Conservation (phyloP, 2,113 vertebrate genomes). For the Cryptotis parvus region DNA sequence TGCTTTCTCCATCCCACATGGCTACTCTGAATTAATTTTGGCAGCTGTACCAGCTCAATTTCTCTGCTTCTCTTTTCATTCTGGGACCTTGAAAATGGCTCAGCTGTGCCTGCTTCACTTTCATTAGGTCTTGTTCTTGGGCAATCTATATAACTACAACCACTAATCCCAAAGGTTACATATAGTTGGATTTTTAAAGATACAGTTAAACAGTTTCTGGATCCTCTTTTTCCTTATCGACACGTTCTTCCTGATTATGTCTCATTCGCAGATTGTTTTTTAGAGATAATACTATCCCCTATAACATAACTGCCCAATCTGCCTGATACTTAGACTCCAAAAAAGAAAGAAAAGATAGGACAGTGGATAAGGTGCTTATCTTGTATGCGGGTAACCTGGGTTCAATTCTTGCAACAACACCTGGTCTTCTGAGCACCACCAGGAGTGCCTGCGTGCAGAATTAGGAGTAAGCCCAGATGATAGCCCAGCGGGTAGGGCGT, state of each 20-base stretch:
- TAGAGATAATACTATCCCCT: slow-evolving; percentile 46
- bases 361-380: no score
- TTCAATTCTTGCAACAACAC: no score
- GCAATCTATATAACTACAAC: slow-evolving; percentile 29
- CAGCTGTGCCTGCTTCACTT: slow-evolving; percentile 40
- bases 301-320: slow-evolving; percentile 18
- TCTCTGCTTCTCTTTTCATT: slow-evolving; percentile 44
- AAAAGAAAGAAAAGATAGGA: no score
- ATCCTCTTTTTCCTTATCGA: slow-evolving; percentile 39
- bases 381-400: no score
- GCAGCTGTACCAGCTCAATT: slow-evolving; percentile 42
- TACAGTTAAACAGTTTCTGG: background rate
- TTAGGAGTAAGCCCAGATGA: no score
- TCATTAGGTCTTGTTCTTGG: slow-evolving; percentile 41
- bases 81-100: slow-evolving; percentile 48
- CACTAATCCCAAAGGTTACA: slow-evolving; percentile 42
- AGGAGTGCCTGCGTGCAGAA: no score
- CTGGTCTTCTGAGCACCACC: no score
- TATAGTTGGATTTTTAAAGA: slow-evolving; percentile 16
- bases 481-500: no score
- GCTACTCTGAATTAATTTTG: slow-evolving; percentile 40
- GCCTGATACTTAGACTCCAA: background rate
- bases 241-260: background rate
- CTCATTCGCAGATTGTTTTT: slow-evolving; percentile 52
- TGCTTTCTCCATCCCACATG: slow-evolving; percentile 1